Base-by-base conservation (phyloP, 2,113 vertebrate genomes). In the Climacteris rufus region DNA sequence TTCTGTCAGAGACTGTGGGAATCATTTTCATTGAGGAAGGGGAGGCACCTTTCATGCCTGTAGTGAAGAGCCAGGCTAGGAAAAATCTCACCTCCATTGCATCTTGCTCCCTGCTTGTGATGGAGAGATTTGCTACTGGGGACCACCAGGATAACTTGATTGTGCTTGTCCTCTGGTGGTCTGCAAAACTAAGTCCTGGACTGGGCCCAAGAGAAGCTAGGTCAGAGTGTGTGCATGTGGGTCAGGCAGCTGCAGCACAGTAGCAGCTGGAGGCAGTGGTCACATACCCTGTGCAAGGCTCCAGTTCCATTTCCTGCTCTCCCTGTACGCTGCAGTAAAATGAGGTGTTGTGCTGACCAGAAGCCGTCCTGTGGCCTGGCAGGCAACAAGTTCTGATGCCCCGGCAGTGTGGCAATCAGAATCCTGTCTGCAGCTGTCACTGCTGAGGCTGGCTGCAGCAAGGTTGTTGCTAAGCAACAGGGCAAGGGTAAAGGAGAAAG, bases 41-140 rank as follows among this genome's bases (percentile, higher is more conserved):
- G 22, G 17, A 63, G 7, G 25, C 3, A 71, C 3, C 11, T 64
- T 59, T 49, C 30, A 31, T 15, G 3, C 33, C 33, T 69, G 28
- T 0, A 0, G 15, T 50, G 53, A 78, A 81, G 37, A 82, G 2
- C 4, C 19, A 40, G 31, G 4, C 21, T 53, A 47, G 20, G 39
- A 19, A 70, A 85, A 61, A 42, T 71, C 13, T 83, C 22, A 45
- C 13, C 23, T 72, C 13, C 56, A 11, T 11, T 52, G 16, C 7
- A 27, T 37, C 20, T 85, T 92, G 11, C 15, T 71, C 23, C 19
- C 8, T 68, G 3, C 42, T 56, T 72, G 3, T 28, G 31, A 91
- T 30, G 16, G 10, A 66, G 11, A 69, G 8, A 35, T 17, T 44
- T 49, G 19, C 1, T 72, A n/a, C 49, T 52, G 50, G 7, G 16